phyloP scores from a whole-genome alignment of 1,140 invertebrate genomes.

The Platyscapa corneri region DNA sequence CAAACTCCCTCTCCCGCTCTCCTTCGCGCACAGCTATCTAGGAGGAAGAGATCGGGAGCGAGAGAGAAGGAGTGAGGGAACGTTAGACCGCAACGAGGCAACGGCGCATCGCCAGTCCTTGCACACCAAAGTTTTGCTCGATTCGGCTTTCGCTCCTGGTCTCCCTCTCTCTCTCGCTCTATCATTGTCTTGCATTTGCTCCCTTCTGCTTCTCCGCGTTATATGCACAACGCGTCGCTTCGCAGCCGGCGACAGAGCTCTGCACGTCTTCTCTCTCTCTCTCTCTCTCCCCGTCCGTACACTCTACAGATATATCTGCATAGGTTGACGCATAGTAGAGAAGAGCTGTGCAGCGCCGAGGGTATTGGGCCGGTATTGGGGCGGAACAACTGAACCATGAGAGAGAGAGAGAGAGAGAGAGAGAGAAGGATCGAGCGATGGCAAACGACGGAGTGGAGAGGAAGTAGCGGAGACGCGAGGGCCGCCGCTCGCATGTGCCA shows the following conservation, averaged over 20 bases:
- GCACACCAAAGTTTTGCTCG: constrained; percentile 15
- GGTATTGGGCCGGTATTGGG: constrained; percentile 55
- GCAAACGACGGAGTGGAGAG: neutral
- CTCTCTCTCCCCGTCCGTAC: neutral
- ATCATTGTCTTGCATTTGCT: constrained; percentile 23
- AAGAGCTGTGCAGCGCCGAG: neutral
- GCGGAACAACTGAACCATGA: constrained; percentile 52
- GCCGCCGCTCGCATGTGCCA: constrained; percentile 16
- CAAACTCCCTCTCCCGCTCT: neutral
- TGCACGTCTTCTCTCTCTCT: neutral
- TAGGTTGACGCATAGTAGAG: neutral
- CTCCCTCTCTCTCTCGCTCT: neutral
- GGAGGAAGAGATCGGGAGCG: neutral
- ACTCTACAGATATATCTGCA: neutral
- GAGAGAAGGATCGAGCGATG: neutral
- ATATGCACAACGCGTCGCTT: constrained; percentile 42
- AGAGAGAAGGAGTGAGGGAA: neutral
- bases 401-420: constrained; percentile 10
- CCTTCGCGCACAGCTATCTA: neutral
- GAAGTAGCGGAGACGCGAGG: neutral
- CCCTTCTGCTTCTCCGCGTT: neutral
- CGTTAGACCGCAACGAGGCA: constrained; percentile 21
- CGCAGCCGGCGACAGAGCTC: neutral
- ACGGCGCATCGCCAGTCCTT: neutral
- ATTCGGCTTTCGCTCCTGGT: neutral